These are phyloP conservation scores for Carterocephalus palaemon DNA, from an alignment of 2,888 invertebrate genomes.

Conservation along the genomic window DNA sequence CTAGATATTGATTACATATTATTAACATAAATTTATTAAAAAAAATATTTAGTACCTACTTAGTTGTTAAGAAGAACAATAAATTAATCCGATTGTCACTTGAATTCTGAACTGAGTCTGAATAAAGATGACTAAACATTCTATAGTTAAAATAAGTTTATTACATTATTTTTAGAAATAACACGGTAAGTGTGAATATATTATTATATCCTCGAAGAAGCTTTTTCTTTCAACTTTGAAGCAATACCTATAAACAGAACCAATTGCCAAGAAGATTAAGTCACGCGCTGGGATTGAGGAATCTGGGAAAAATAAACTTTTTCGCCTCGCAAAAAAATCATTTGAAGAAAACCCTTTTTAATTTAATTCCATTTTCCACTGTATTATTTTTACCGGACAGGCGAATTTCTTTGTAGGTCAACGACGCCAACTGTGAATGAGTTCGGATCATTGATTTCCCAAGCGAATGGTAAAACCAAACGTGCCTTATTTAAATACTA, in stretches of 20 bases:
- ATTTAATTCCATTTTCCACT: slow-evolving; percentile 23
- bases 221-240: slow-evolving; percentile 4
- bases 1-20: no score
- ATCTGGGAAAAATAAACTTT: background rate
- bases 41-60: no score
- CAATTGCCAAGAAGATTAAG: slow-evolving; percentile 5
- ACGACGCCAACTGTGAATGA: slow-evolving; percentile 43
- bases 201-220: no score
- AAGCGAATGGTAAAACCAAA: slow-evolving; percentile 62
- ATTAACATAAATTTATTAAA: no score
- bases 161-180: no score
- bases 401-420: slow-evolving; percentile 55
- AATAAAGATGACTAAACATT: no score
- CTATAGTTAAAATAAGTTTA: no score
- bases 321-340: background rate
- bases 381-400: slow-evolving; percentile 51
- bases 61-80: no score
- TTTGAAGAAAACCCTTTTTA: slow-evolving; percentile 8
- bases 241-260: background rate
- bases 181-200: no score
- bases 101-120: no score
- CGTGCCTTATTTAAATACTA: slow-evolving; percentile 54
- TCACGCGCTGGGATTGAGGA: background rate
- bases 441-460: slow-evolving; percentile 67
- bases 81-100: no score